Base-by-base conservation (phyloP, 2,888 invertebrate species). In the Pemphredon lugubris region DNA sequence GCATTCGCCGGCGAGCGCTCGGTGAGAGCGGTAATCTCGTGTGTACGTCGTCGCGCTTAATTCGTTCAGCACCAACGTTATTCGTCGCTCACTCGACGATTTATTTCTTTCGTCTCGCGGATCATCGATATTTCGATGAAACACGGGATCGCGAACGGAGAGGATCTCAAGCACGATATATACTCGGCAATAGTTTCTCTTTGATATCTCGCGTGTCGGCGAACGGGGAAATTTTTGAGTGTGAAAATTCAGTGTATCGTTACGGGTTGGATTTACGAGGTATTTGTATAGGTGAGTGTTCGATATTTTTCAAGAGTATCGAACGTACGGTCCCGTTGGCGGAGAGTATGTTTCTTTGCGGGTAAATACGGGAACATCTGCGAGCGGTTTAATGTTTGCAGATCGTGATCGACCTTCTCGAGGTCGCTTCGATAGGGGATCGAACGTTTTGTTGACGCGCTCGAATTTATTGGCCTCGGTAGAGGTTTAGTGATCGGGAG, bases 1-100 rank as follows among this genome's bases (percentile, higher is more conserved):
- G 83, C 86, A 87, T 86, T 87, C 84, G 85, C 86, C 85, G 85
- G 83, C 83, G 83, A 86, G 82, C 85, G 84, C 79, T 85, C 84
- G 81, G 80, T 78, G 79, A 77, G 84, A 84, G 80, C 73, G 77
- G 82, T 13, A 45, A 45, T 55, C 44, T 48, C 26, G 13, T 5
- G 18, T 32, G 11, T 34, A 4, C 3, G n/a, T 54, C 39, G n/a
- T 18, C n/a, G 21, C 37, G 13, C 40, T 39, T 32, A 16, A 26
- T 9, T 55, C 47, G 21, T 50, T 39, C 30, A 23, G 14, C 37
- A 7, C 47, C 21, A 23, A 44, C 40, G 58, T 55, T 53, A 6
- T 39, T n/a, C n/a, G n/a, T n/a, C n/a, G n/a, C n/a, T n/a, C n/a
- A n/a, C n/a, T n/a, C n/a, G n/a, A n/a, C n/a, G n/a, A n/a, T 42